Evolutionary conservation across 2,888 invertebrate species (phyloP), one percentile per base, ranked within the genome.

Genomic region (Ischnura elegans): DNA sequence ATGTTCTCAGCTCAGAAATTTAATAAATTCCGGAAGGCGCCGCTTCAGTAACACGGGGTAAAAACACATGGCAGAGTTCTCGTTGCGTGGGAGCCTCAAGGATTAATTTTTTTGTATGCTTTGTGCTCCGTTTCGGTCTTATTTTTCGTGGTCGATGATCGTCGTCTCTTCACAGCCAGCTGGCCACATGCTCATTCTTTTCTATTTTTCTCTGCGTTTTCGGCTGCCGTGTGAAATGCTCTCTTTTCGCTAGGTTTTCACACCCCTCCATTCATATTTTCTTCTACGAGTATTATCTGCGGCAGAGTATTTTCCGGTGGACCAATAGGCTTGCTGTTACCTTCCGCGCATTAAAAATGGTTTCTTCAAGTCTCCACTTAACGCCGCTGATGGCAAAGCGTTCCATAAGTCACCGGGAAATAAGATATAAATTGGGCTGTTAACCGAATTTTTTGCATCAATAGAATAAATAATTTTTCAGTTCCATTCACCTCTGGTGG

Each of bases 1-100:
- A 36, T 76, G 36, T 13, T 76, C 76, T 2, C 36, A 16, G 76
- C 36, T 13, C 36, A 16, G 16, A 36, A 16, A 36, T 36, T 76
- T 76, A 36, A 76, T 76, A 76, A 76, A 76, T 76, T 76, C 76
- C 76, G 76, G 76, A 76, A 76, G 76, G 36, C 76, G 76, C 76
- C 76, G 36, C 29, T 1, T 29, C 76, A 10, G 36, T 13, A 76
- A 36, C 76, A 51, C 51, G 1, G 13, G 8, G 2, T 36, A 76
- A 76, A 36, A 76, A 76, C 76, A 76, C 76, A 10, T 36, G 76
- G 76, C 36, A 13, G 16, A 10, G 76, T 16, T 76, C 36, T 76
- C 29, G 36, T 10, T 36, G 76, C 76, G 76, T 76, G 76, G 76
- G 76, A 76, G 76, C 36, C 13, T 36, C 76, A 76, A 76, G 76